A percentile compares a stretch with the other conserved stretches of the same genome.
Conservation (phyloP, 1,140 invertebrate genomes). For the Zaprionus capensis region DNA sequence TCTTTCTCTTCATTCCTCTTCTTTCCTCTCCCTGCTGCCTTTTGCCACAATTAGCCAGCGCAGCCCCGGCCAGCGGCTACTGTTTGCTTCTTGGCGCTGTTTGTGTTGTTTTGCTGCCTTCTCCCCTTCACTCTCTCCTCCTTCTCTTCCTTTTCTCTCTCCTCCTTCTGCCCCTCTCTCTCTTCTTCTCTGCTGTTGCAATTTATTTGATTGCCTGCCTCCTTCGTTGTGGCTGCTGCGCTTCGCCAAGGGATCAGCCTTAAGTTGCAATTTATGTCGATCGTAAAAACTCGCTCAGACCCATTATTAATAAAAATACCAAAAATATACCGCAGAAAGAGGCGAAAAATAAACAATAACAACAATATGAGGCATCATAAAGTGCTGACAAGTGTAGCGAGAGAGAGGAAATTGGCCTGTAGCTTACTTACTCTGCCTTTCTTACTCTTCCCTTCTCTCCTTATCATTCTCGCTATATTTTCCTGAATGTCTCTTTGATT, state of each 20-base stretch:
- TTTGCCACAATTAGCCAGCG: conserved; percentile 25
- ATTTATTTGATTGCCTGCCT: conserved; percentile 79
- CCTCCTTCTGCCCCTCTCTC: conserved; percentile 11
- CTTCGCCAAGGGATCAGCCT: conserved; percentile 44
- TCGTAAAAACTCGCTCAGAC: conserved; percentile 75
- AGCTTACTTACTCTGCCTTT: too few species aligned
- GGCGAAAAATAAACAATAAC: conserved; percentile 17
- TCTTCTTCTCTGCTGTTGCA: conserved; percentile 39
- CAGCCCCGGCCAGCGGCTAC: conserved; percentile 23
- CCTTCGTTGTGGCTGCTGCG: neutral
- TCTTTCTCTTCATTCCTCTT: neutral
- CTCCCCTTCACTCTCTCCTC: neutral
- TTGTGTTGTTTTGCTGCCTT: conserved; percentile 1
- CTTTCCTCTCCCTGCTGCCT: neutral
- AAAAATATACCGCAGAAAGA: conserved; percentile 21
- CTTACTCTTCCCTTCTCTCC: neutral
- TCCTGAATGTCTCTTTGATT: neutral
- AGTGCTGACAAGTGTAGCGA: conserved; percentile 72
- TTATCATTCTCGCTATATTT: neutral
- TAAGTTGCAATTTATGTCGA: conserved; percentile 78
- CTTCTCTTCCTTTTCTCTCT: neutral
- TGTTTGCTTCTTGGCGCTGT: conserved; percentile 35
- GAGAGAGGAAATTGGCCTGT: neutral
- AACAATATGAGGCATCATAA: conserved; percentile 47
- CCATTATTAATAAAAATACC: conserved; percentile 74